A percentile compares a stretch with the other conserved stretches of the same genome.
Conservation (phyloP, 53 echinoderm and acorn worm species). For the Glandiceps talaboti region DNA sequence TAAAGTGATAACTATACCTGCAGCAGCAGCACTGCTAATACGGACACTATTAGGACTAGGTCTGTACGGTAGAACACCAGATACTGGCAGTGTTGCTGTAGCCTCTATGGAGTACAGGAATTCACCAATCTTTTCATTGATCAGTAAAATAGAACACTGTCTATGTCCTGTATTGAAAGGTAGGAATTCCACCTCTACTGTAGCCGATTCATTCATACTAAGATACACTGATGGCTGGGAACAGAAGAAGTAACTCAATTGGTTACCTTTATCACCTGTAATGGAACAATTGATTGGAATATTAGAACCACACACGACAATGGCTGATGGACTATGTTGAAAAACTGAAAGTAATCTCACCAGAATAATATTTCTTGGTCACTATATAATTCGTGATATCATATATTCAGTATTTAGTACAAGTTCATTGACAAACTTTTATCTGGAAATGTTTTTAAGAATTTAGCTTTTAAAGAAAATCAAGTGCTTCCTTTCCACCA, state of each 20-base stretch:
- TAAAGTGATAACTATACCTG: too few species aligned
- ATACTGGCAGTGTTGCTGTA: constrained; percentile 51
- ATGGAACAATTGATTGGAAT: neutral
- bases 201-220: constrained; percentile 37
- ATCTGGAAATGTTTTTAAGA: too few species aligned
- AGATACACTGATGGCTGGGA: constrained; percentile 47
- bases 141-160: constrained; percentile 80
- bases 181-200: constrained; percentile 74
- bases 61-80: constrained; percentile 51
- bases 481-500: too few species aligned
- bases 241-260: constrained; percentile 65
- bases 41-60: constrained; percentile 76
- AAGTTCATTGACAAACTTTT: too few species aligned
- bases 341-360: too few species aligned
- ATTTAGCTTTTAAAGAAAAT: too few species aligned
- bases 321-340: too few species aligned
- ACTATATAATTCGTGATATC: too few species aligned
- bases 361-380: too few species aligned
- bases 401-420: too few species aligned
- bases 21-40: constrained; percentile 93
- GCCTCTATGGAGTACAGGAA: constrained; percentile 88
- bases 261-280: constrained; percentile 20
- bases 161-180: constrained; percentile 85
- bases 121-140: constrained; percentile 81
- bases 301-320: too few species aligned